Percentiles rank a stretch among this genome's conserved stretches.
Evolutionary conservation across 2,113 vertebrate genomes (phyloP).

Genomic region (Gavia stellata): DNA sequence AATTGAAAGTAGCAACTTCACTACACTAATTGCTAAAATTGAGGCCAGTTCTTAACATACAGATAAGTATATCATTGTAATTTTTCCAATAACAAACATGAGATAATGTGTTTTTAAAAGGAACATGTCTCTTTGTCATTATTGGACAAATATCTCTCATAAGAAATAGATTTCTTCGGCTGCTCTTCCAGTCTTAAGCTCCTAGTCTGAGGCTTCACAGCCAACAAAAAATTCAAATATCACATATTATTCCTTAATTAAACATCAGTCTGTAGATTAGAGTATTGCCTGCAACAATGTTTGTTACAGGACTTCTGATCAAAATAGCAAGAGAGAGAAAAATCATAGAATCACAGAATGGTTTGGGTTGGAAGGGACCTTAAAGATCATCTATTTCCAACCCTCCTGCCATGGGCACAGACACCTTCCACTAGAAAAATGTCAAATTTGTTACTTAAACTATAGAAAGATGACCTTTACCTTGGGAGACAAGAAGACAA

Average conservation of each 20-base stretch:
- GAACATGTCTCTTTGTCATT: not conserved
- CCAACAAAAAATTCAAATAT: constrained; percentile 27
- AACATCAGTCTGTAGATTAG: constrained; percentile 4
- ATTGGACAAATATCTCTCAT: not conserved
- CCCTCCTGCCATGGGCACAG: no score
- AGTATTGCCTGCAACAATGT: not conserved
- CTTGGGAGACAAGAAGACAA: not conserved
- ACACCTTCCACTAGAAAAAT: no score
- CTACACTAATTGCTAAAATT: not conserved
- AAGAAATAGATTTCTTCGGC: not conserved
- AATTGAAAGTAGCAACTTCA: not conserved
- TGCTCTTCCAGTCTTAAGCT: not conserved
- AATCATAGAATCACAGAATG: no score
- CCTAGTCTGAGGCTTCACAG: not conserved
- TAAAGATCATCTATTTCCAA: no score
- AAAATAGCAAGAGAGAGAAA: constrained; percentile 37
- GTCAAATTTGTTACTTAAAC: not conserved
- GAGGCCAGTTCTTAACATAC: not conserved
- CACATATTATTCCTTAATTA: not conserved
- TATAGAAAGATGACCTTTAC: not conserved
- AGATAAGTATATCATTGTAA: not conserved
- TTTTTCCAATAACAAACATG: not conserved
- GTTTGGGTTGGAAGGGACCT: no score
- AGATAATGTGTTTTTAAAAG: not conserved
- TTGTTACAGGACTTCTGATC: constrained; percentile 28